Evolutionary conservation across 2,113 vertebrate species (phyloP).

Genomic region (Muntiacus muntjak): DNA sequence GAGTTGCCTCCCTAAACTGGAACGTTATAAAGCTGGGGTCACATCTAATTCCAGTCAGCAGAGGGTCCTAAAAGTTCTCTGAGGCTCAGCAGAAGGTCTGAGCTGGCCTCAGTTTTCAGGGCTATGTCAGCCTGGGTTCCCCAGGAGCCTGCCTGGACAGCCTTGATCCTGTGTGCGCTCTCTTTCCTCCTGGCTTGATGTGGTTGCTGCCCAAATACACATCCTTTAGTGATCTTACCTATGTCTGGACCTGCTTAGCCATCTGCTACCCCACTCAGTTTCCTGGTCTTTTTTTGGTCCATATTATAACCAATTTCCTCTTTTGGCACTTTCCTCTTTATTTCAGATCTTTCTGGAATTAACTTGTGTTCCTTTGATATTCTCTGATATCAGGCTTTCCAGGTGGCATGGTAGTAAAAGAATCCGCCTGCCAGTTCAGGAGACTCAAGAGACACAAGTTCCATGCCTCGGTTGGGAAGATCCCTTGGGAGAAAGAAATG

Average conservation of each 20-base stretch:
- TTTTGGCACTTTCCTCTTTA: background rate
- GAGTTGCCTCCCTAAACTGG: background rate
- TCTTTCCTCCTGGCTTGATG: background rate
- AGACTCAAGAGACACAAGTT: background rate
- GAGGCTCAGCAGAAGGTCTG: background rate
- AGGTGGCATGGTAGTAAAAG: background rate
- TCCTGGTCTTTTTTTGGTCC: background rate
- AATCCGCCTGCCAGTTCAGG: background rate
- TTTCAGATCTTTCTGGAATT: background rate
- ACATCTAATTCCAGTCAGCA: background rate
- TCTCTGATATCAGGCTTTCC: background rate
- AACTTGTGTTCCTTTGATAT: background rate
- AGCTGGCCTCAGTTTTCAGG: background rate
- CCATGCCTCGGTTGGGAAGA: background rate
- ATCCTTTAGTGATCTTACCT: background rate
- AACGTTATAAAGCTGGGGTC: background rate
- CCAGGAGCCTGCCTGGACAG: background rate
- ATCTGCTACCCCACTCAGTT: background rate
- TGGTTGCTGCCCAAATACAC: background rate
- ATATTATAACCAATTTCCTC: background rate
- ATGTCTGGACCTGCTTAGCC: background rate
- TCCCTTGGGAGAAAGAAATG: background rate
- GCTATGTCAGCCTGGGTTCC: background rate
- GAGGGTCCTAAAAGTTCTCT: background rate
- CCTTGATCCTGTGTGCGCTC: background rate